Percentiles rank a stretch among this genome's conserved stretches.
Evolutionary conservation across 2,113 vertebrate species (phyloP).

Genomic region (Acanthochromis polyacanthus): DNA sequence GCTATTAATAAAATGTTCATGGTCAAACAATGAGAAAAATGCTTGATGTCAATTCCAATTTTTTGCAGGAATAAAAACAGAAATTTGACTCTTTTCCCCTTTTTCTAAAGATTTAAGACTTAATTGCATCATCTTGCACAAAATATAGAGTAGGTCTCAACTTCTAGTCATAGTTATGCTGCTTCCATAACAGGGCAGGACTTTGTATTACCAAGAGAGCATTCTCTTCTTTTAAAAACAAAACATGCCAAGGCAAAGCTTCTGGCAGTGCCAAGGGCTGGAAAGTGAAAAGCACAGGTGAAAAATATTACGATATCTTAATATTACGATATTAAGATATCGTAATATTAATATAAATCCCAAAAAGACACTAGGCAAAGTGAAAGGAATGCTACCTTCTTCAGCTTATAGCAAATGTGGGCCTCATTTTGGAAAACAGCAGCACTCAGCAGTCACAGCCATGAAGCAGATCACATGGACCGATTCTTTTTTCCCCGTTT

Average conservation of each 20-base stretch:
- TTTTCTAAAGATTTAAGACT: no score
- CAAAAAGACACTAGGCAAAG: neutral
- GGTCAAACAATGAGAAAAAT: no score
- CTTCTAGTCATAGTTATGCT: no score
- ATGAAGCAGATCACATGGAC: neutral
- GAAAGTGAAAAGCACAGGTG: conserved; percentile 4
- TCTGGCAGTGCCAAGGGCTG: conserved; percentile 8
- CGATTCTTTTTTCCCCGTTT: neutral
- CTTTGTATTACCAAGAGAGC: no score
- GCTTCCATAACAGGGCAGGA: no score
- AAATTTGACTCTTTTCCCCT: no score
- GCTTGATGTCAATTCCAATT: no score
- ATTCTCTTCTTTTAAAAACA: neutral
- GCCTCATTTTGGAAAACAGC: conserved; percentile 4
- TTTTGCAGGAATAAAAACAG: no score
- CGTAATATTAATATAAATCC: conserved; percentile 16
- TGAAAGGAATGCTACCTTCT: neutral
- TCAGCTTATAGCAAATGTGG: conserved; percentile 4
- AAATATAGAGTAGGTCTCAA: no score
- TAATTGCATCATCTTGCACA: no score
- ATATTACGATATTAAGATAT: conserved; percentile 6
- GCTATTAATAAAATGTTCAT: no score
- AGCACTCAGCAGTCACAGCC: neutral
- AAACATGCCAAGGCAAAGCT: conserved; percentile 24
- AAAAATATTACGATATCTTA: neutral